Evolutionary conservation across 1,140 invertebrate genomes (phyloP), one percentile per base, ranked within the genome.

Genomic region (Dreissena rostriformis): DNA sequence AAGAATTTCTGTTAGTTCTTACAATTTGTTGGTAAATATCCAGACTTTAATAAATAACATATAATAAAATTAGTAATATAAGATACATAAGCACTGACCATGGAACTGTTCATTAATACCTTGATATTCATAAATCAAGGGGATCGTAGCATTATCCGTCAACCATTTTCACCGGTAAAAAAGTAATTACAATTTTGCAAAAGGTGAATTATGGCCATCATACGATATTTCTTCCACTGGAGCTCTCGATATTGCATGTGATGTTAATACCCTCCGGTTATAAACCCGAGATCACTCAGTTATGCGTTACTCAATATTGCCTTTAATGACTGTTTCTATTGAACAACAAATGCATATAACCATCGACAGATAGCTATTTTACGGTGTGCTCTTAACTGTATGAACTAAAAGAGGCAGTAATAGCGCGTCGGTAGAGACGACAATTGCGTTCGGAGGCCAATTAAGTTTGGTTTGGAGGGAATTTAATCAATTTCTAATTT

Each of bases 401-500:
- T 61, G 57, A 61, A 61, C 17, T 19, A 6, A 19, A 61, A n/a
- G 17, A 4, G 57, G 22, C 17, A n/a, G 57, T 61, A 53, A 70
- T 70, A 52, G 65, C 70, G 10, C n/a, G 70, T 63, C 52, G 77
- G 12, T 29, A 53, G 15, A 68, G 24, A 26, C 66, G 55, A 70
- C 52, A 55, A 53, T 29, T 70, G 57, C 22, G 55, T 4, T n/a
- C 68, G 63, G 65, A 52, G 68, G 67, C 77, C 77, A 79, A 79
- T 79, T 70, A 70, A 55, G 19, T 57, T 49, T 70, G 39, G 70
- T 53, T 70, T 71, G 28, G 77, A 55, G 7, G 77, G 53, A 79
- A 79, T 71, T 79, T 79, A 79, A 79, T 79, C 77, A 65, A 68
- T 70, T 79, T 70, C 77, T 79, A n/a, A n/a, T n/a, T n/a, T 79